Conservation (phyloP, 64 coral and sea anemone species). For the Montipora sp. region DNA sequence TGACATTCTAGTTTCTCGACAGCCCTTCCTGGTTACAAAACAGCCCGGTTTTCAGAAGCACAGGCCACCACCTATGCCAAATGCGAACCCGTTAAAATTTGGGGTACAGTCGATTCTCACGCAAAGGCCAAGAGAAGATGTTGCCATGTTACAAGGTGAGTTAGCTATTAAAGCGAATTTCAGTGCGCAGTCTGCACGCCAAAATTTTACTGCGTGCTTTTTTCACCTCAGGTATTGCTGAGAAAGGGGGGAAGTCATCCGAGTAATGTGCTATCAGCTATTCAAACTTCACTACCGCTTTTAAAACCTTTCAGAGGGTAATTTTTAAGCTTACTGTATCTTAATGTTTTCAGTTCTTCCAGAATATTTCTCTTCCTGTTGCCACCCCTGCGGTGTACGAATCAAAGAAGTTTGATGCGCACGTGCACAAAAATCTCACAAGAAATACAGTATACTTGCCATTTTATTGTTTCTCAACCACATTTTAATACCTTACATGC, state of each 20-base stretch:
- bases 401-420: neutral
- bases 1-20: slow-evolving; percentile 67
- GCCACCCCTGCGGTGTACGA: neutral
- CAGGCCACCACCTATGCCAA: slow-evolving; percentile 61
- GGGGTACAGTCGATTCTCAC: slow-evolving; percentile 92
- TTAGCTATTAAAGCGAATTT: neutral
- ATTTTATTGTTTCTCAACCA: neutral
- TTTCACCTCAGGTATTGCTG: neutral
- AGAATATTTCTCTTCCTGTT: neutral
- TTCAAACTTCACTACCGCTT: neutral
- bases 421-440: neutral
- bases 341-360: neutral
- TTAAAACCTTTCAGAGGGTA: neutral
- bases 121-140: slow-evolving; percentile 59
- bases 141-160: slow-evolving; percentile 88
- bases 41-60: slow-evolving; percentile 76
- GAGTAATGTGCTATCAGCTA: neutral
- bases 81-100: slow-evolving; percentile 73
- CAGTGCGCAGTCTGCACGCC: neutral
- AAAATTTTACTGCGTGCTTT: neutral
- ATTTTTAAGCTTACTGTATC: neutral
- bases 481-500: neutral
- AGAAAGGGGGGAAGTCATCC: neutral
- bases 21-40: slow-evolving; percentile 70
- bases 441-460: neutral